phyloP scores from a whole-genome alignment of 1,140 invertebrate species.

The Psilanteris sp. region DNA sequence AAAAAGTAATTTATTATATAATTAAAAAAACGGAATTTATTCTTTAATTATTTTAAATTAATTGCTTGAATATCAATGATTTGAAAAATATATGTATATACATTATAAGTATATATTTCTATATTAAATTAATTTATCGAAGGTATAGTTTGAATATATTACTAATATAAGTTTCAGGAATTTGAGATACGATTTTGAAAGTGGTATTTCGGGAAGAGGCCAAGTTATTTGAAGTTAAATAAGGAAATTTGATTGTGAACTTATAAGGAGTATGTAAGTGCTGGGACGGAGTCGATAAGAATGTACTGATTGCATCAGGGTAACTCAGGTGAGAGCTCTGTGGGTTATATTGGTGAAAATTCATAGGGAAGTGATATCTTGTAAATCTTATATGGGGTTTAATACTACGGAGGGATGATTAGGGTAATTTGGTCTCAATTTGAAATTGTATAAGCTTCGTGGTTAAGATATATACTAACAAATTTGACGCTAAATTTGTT shows the following conservation, averaged over 20 bases:
- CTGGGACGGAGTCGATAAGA: slow-evolving; percentile 31
- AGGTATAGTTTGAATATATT: too few species aligned
- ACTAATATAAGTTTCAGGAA: too few species aligned
- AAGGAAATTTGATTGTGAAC: slow-evolving; percentile 44
- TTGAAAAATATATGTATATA: too few species aligned
- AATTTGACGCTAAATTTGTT: slow-evolving; percentile 14
- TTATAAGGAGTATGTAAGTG: slow-evolving; percentile 17
- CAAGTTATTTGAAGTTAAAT: slow-evolving; percentile 43
- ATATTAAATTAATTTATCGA: too few species aligned
- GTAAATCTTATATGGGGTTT: slow-evolving; percentile 33
- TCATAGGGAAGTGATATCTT: slow-evolving; percentile 35
- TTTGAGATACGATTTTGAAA: too few species aligned
- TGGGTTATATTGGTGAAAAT: slow-evolving; percentile 27
- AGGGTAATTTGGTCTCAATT: slow-evolving; percentile 1
- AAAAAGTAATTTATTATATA: too few species aligned
- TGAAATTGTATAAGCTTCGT: slow-evolving; percentile 15
- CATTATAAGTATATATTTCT: too few species aligned
- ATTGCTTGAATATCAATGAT: too few species aligned
- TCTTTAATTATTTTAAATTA: too few species aligned
- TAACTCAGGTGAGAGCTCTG: slow-evolving; percentile 1
- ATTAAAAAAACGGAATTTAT: too few species aligned
- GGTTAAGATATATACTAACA: slow-evolving; percentile 29
- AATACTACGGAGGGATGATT: slow-evolving; percentile 7
- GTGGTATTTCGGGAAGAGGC: slow-evolving; percentile 12
- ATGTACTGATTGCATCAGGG: slow-evolving; percentile 46